These are phyloP conservation scores for Schizaphis graminum DNA, from an alignment of 2,888 invertebrate genomes.

Conservation along the genomic window DNA sequence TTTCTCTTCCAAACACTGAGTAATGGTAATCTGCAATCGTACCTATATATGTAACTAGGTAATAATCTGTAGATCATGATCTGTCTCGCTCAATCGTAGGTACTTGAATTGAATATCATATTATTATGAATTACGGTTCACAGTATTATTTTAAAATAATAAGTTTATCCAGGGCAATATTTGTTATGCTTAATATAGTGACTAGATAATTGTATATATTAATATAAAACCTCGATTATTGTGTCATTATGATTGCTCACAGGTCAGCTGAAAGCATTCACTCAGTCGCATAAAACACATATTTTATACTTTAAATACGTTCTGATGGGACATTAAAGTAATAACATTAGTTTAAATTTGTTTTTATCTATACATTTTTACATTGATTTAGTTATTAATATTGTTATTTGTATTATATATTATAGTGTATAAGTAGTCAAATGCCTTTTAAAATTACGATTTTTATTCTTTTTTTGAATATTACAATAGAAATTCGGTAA, in stretches of 20 bases:
- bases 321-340: background rate
- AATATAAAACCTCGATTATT: background rate
- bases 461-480: background rate
- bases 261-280: background rate
- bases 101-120: background rate
- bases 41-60: background rate
- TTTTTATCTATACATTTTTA: background rate
- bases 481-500: background rate
- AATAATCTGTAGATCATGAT: background rate
- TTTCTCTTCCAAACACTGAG: background rate
- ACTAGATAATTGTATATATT: background rate
- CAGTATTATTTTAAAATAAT: slow-evolving; percentile 5
- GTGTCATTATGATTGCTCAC: background rate
- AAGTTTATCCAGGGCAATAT: background rate
- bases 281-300: background rate
- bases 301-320: background rate
- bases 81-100: background rate
- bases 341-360: background rate
- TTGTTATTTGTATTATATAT: background rate
- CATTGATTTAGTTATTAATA: background rate
- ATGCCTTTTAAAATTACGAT: background rate
- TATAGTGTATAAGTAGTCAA: background rate
- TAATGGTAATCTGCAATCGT: background rate
- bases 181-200: background rate
- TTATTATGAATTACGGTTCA: background rate